phyloP scores from a whole-genome alignment of 2,797 vertebrate species.

The Calcarius lapponicus region DNA sequence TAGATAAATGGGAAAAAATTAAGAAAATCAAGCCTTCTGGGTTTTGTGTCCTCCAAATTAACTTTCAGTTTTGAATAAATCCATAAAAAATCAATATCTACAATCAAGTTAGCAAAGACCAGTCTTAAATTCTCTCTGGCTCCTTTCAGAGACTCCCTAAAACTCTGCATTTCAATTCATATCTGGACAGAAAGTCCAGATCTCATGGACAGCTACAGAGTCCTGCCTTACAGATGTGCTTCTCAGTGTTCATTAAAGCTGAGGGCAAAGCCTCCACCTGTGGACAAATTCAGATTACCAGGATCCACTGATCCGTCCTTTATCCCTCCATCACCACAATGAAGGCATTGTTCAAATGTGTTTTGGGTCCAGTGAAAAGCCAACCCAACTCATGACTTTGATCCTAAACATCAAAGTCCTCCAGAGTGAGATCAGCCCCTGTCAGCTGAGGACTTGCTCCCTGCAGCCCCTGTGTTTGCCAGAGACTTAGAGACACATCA shows the following conservation, averaged over 20 bases:
- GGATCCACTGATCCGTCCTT: background rate
- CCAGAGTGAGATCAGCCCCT: background rate
- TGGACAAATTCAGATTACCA: background rate
- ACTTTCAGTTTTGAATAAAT: background rate
- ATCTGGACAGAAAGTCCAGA: background rate
- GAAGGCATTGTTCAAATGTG: background rate
- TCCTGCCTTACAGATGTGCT: background rate
- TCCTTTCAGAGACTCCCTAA: background rate
- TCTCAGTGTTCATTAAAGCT: background rate
- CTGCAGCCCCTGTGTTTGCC: background rate
- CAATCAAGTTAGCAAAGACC: background rate
- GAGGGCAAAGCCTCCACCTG: background rate
- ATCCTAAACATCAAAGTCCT: background rate
- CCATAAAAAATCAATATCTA: background rate
- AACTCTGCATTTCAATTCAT: background rate
- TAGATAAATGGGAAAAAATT: background rate
- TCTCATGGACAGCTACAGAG: background rate
- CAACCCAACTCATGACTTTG: background rate
- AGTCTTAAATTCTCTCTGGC: background rate
- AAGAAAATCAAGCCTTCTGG: background rate
- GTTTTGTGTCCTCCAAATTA: background rate
- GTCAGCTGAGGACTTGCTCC: background rate
- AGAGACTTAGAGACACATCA: too few relatives aligned
- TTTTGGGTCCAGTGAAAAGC: background rate
- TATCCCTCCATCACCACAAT: background rate